Conservation (phyloP, 2,888 invertebrate species). For the Podabrus alpinus region DNA sequence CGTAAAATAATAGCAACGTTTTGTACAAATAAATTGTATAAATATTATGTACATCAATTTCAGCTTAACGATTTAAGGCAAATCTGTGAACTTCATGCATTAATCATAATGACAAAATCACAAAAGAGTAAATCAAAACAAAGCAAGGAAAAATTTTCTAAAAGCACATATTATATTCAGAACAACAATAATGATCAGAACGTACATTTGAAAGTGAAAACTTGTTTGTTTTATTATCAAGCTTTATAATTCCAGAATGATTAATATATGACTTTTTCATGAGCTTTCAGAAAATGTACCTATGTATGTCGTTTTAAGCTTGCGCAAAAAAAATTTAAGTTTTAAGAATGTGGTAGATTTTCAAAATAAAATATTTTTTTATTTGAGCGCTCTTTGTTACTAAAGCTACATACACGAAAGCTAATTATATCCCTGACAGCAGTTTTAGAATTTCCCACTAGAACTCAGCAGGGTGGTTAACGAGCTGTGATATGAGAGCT, state of each 20-base stretch:
- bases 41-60: not conserved
- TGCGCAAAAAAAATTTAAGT: not conserved
- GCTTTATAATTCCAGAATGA: not conserved
- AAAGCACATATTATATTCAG: not conserved
- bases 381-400: slow-evolving; percentile 19
- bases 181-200: not conserved
- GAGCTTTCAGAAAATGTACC: not conserved
- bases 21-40: not conserved
- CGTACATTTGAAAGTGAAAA: not conserved
- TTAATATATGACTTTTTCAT: not conserved
- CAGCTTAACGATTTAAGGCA: not conserved
- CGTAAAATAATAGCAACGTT: not conserved
- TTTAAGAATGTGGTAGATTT: not conserved
- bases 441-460: slow-evolving; percentile 35
- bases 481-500: slow-evolving; percentile 30
- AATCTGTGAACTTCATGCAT: not conserved
- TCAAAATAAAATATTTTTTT: not conserved
- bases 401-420: slow-evolving; percentile 35
- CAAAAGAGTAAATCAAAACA: not conserved
- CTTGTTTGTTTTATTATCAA: not conserved
- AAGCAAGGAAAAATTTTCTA: not conserved
- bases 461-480: slow-evolving; percentile 30
- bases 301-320: not conserved
- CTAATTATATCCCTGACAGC: slow-evolving; percentile 39
- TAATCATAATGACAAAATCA: not conserved